Evolutionary conservation across 2,888 invertebrate genomes (phyloP), one percentile per base, ranked within the genome.

Genomic region (Salpingus planirostris): DNA sequence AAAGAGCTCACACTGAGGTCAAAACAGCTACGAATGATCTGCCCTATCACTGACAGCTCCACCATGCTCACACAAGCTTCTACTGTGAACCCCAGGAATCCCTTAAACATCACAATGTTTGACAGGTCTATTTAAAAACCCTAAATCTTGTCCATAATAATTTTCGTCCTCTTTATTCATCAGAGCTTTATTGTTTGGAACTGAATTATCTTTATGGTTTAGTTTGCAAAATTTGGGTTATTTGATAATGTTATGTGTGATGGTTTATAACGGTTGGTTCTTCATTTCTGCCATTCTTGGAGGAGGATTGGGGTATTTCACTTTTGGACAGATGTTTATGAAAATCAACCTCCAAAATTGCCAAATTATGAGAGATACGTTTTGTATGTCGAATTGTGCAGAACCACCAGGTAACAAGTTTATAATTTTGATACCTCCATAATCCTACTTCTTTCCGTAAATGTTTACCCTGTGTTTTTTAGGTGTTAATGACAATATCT

Each of bases 241-340:
- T 60, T 57, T 81, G 29, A 65, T 83, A 13, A 83, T 83, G 82
- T 57, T 83, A 42, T 70, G 74, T 13, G 76, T 81, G n/a, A 83
- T 83, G 83, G 59, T 76, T 8, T 83, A 75, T 62, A 81, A 82
- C 62, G 76, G 71, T 13, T 80, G 80, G 51, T 62, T 83, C 32
- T 67, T 74, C 37, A 64, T 80, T 27, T 71, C 80, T 7, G 70
- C 80, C 29, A 67, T 76, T 3, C 60, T 78, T 31, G 82, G 82
- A 12, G 76, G 77, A 58, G 66, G 67, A 11, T 23, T 73, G 2
- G 74, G 74, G n/a, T 73, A 73, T 48, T 73, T 69, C 56, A 53
- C 72, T 31, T 74, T 74, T 50, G 72, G 73, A 6, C 67, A 68
- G 27, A 57, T 59, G 28, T 64, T 72, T 14, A 63, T 71, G 59